Evolutionary conservation across 1,140 invertebrate genomes (phyloP), one percentile per base, ranked within the genome.

Genomic region (Brachionus calyciflorus): DNA sequence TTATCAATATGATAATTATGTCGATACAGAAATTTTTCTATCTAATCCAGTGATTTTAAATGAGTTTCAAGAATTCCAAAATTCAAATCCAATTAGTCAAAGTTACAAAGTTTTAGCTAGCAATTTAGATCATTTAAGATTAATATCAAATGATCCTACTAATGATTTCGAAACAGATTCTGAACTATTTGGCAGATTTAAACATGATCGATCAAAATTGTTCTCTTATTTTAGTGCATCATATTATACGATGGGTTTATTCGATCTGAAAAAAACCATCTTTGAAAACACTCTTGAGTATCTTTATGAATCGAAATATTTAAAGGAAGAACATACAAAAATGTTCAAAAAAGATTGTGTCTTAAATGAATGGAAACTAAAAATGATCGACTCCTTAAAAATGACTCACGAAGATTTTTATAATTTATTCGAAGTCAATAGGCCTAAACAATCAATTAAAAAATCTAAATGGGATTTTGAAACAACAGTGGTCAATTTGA

Each of bases 171-270:
- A 73, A 40, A 55, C 26, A 51, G 46, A 55, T n/a, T 37, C 44
- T 12, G 69, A 51, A 24, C n/a, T 51, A 21, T 73, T 30, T n/a
- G 46, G 46, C 10, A 19, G 46, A 17, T 7, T 51, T 37, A 26
- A 17, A n/a, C 28, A 49, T 3, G 69, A 73, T 19, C 30, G 30
- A 24, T 73, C 69, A 3, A 73, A 17, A 44, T 65, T 65, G 26
- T 44, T 51, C 12, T 49, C 69, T 9, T 73, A 40, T 73, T 55
- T 73, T 49, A 40, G 28, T 55, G 30, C 37, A 9, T 73, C 46
- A n/a, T 73, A 51, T 30, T 73, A 73, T 26, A 51, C 46, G 14
- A 73, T 73, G 69, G 69, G 69, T 19, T 21, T 51, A 19, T 73
- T 73, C 21, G 69, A 73, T 19, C 28, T 73, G 9, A 73, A 24